These are phyloP conservation scores for Imbricaverruca yamaguchii DNA, from an alignment of 2,888 invertebrate genomes.

Conservation along the genomic window DNA sequence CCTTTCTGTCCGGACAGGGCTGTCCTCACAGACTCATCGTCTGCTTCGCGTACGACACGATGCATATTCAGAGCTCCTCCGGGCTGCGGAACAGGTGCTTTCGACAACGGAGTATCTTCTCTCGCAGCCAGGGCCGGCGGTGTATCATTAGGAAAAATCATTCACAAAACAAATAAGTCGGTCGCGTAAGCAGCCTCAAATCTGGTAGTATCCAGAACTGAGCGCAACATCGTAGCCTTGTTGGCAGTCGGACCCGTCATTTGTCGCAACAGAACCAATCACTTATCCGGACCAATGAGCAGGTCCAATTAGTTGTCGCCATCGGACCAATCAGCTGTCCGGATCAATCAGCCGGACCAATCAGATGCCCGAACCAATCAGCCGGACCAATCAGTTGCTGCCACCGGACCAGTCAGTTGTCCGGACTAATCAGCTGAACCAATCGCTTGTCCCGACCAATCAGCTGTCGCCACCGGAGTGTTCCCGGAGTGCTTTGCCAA, in stretches of 20 bases:
- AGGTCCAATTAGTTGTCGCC: too few species aligned
- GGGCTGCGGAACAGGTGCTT: neutral
- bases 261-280: too few species aligned
- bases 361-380: too few species aligned
- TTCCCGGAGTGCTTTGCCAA: too few species aligned
- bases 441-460: too few species aligned
- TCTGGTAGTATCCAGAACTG: neutral
- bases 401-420: too few species aligned
- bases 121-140: neutral
- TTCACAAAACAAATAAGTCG: conserved; percentile 1
- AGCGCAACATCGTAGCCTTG: neutral
- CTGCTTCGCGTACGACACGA: neutral
- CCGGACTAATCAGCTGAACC: too few species aligned
- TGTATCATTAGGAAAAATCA: neutral
- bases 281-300: too few species aligned
- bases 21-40: neutral
- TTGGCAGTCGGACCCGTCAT: neutral
- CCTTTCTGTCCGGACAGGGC: neutral
- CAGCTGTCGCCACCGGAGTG: too few species aligned
- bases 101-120: neutral
- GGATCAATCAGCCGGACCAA: too few species aligned
- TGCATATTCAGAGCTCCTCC: neutral
- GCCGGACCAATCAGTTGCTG: too few species aligned
- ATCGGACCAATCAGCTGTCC: too few species aligned
- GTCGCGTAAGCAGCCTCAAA: neutral